These are phyloP conservation scores for Panorpa germanica DNA, from an alignment of 2,888 invertebrate species.

Conservation along the genomic window DNA sequence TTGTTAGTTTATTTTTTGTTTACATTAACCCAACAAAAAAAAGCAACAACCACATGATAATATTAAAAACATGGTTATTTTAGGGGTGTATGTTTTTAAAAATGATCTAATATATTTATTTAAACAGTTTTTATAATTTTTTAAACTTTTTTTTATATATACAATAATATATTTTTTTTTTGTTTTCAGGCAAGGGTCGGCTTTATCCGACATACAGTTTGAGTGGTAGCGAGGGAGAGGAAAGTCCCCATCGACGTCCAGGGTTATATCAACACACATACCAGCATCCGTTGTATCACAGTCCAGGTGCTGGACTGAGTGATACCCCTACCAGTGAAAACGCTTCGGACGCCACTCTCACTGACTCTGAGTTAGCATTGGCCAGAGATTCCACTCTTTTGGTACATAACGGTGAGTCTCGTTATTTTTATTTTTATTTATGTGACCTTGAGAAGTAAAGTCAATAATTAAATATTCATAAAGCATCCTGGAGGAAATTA, in stretches of 20 bases:
- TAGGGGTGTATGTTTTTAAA: too few relatives aligned
- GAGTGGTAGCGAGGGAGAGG: slow-evolving; percentile 58
- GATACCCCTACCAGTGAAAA: slow-evolving; percentile 70
- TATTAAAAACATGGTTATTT: too few relatives aligned
- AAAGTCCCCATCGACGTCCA: slow-evolving; percentile 35
- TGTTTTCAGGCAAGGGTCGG: slow-evolving; percentile 50
- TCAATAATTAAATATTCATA: too few relatives aligned
- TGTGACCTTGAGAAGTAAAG: too few relatives aligned
- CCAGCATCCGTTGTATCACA: slow-evolving; percentile 23
- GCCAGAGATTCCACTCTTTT: slow-evolving; percentile 65
- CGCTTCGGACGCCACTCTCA: slow-evolving; percentile 70
- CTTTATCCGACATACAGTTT: slow-evolving; percentile 67
- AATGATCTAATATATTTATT: too few relatives aligned
- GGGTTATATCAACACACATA: slow-evolving; percentile 28
- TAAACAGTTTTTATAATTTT: too few relatives aligned
- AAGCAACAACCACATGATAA: too few relatives aligned
- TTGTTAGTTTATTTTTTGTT: too few relatives aligned
- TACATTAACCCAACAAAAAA: too few relatives aligned
- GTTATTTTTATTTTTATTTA: too few relatives aligned
- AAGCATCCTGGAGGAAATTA: too few relatives aligned
- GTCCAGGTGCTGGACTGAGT: slow-evolving; percentile 40
- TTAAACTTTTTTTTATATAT: too few relatives aligned
- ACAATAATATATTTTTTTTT: slow-evolving; percentile 11
- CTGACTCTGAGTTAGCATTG: slow-evolving; percentile 65
- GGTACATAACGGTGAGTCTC: slow-evolving; percentile 59